These are phyloP conservation scores for Mycteria americana DNA, from an alignment of 2,797 vertebrate species.

Conservation along the genomic window DNA sequence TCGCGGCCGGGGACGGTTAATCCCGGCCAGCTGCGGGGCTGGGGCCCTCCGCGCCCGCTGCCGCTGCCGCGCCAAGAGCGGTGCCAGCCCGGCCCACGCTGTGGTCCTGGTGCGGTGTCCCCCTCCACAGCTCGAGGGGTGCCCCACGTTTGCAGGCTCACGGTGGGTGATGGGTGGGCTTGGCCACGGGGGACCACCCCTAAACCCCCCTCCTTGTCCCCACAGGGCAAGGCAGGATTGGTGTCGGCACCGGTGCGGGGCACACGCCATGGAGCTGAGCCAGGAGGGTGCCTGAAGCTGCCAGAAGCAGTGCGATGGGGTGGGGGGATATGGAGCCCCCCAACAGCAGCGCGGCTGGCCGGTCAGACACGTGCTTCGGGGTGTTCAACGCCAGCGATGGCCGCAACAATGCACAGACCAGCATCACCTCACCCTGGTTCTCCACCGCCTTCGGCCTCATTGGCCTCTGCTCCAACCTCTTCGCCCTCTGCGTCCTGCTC, in stretches of 20 bases:
- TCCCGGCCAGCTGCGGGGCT: neutral
- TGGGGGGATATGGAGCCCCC: neutral
- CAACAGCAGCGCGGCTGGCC: neutral
- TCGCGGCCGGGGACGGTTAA: neutral
- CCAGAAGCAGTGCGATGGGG: neutral
- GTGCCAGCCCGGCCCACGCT: accelerated
- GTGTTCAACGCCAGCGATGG: neutral
- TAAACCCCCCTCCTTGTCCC: neutral
- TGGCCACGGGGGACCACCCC: neutral
- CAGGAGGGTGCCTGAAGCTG: neutral
- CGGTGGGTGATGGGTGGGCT: neutral
- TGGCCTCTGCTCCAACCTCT: conserved; percentile 90
- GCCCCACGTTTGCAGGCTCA: accelerated
- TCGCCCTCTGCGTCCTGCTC: conserved; percentile 85
- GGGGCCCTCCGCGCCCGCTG: neutral
- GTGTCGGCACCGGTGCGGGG: accelerated
- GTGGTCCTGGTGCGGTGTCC: accelerated
- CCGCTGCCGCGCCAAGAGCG: accelerated
- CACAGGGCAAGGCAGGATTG: accelerated
- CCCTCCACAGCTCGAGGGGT: neutral
- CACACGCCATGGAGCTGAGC: neutral
- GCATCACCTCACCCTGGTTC: conserved; percentile 80
- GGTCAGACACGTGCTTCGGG: conserved; percentile 52
- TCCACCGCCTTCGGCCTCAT: conserved; percentile 78
- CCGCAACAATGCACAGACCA: neutral